Evolutionary conservation across 2,113 vertebrate genomes (phyloP).

Genomic region (Laticauda laticaudata): DNA sequence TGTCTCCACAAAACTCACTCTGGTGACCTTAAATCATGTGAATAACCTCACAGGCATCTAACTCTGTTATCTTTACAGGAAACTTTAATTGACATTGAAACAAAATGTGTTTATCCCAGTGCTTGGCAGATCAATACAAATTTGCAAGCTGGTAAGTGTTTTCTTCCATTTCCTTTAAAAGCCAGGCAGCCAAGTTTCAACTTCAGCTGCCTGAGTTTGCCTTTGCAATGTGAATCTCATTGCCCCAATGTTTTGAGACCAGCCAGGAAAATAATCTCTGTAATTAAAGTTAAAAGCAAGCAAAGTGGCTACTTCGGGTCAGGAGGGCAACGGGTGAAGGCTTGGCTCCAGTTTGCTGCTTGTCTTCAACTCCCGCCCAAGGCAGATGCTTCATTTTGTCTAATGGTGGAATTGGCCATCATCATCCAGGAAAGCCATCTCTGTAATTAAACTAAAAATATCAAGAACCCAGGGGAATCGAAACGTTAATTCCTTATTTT

Average conservation of each 20-base stretch:
- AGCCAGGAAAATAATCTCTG: slow-evolving; percentile 43
- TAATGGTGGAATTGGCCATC: not conserved
- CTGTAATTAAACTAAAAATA: not conserved
- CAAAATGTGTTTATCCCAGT: slow-evolving; percentile 49
- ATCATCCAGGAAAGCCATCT: not conserved
- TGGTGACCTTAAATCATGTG: slow-evolving; percentile 49
- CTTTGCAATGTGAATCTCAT: slow-evolving; percentile 7
- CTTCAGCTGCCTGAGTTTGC: slow-evolving; percentile 12
- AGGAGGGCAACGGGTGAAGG: slow-evolving; percentile 20
- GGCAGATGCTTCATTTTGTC: not conserved
- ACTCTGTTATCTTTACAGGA: slow-evolving; percentile 48
- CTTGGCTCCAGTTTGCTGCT: not conserved
- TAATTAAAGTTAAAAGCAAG: slow-evolving; percentile 51
- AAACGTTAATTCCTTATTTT: not conserved
- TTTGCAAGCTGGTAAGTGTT: slow-evolving; percentile 47
- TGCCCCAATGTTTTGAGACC: slow-evolving; percentile 49
- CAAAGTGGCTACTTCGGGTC: not conserved
- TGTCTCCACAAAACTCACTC: slow-evolving; percentile 36
- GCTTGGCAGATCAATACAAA: slow-evolving; percentile 48
- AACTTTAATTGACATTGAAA: slow-evolving; percentile 59
- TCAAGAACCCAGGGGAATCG: not conserved
- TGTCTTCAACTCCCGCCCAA: not conserved
- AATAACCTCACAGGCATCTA: slow-evolving; percentile 43
- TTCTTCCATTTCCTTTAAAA: slow-evolving; percentile 34
- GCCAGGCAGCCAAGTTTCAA: not conserved